phyloP scores from a whole-genome alignment of 2,113 vertebrate genomes.

The Grantiella picta region DNA sequence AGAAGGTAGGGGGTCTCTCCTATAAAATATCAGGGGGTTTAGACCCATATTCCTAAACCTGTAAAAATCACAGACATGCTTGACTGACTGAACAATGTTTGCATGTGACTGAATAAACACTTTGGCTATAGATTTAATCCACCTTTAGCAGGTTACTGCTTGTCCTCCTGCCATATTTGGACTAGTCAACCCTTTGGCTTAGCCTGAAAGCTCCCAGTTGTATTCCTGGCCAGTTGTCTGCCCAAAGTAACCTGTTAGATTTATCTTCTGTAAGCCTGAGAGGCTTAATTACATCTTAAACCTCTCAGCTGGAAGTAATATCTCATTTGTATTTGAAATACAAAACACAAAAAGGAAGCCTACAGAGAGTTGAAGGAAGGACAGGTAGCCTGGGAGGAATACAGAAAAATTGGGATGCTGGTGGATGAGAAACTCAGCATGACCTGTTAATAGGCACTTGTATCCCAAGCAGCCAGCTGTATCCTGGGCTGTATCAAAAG shows the following conservation, averaged over 20 bases:
- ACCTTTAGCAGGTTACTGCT: background rate
- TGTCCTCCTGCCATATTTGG: background rate
- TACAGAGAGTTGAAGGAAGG: background rate
- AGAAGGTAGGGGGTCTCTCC: background rate
- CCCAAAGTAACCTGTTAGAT: background rate
- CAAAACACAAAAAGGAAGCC: background rate
- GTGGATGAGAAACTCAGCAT: background rate
- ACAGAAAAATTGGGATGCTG: background rate
- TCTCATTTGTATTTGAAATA: background rate
- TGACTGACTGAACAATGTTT: background rate
- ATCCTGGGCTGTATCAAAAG: background rate
- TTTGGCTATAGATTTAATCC: background rate
- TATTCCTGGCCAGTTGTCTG: background rate
- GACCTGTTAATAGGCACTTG: fast-evolving
- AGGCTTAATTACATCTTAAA: background rate
- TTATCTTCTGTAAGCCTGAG: background rate
- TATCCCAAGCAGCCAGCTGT: background rate
- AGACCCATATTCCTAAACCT: background rate
- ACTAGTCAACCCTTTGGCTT: background rate
- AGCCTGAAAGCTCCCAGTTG: background rate
- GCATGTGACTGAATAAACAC: background rate
- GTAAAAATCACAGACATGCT: background rate
- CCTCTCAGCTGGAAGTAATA: background rate
- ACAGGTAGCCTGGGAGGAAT: background rate
- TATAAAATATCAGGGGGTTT: background rate